Evolutionary conservation across 2,113 vertebrate genomes (phyloP).

Genomic region (Oryzias melastigma): DNA sequence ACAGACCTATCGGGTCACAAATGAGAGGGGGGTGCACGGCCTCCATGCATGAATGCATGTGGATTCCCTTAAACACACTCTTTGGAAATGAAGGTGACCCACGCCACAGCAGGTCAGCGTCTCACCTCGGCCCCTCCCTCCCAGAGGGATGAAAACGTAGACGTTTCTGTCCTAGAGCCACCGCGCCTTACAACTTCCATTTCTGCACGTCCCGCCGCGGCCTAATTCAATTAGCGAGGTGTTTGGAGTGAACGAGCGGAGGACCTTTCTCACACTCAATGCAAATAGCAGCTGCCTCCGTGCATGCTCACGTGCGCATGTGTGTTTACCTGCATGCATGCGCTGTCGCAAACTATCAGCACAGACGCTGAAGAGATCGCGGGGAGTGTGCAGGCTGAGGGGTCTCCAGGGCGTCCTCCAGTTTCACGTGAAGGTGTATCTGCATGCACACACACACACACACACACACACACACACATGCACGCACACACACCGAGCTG

Average conservation of each 20-base stretch:
- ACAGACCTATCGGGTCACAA: slow-evolving; percentile 40
- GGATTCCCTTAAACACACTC: slow-evolving; percentile 45
- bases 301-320: background rate
- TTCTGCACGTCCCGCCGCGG: slow-evolving; percentile 51
- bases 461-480: slow-evolving; percentile 22
- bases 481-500: slow-evolving; percentile 38
- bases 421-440: slow-evolving; percentile 33
- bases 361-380: slow-evolving; percentile 34
- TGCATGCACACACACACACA: slow-evolving; percentile 17
- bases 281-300: slow-evolving; percentile 48
- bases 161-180: slow-evolving; percentile 35
- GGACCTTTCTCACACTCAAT: slow-evolving; percentile 38
- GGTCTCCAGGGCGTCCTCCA: slow-evolving; percentile 39
- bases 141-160: slow-evolving; percentile 39
- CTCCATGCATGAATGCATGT: slow-evolving; percentile 55
- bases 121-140: slow-evolving; percentile 57
- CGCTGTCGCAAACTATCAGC: slow-evolving; percentile 18
- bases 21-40: slow-evolving; percentile 30
- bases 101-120: slow-evolving; percentile 56
- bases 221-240: slow-evolving; percentile 67
- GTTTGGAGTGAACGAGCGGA: slow-evolving; percentile 51
- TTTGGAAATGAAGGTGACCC: slow-evolving; percentile 48
- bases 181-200: slow-evolving; percentile 55
- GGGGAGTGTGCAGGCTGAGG: background rate
- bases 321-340: slow-evolving; percentile 1